These are phyloP conservation scores for Drosophila atripex DNA, from an alignment of 2,888 invertebrate genomes.

Conservation along the genomic window DNA sequence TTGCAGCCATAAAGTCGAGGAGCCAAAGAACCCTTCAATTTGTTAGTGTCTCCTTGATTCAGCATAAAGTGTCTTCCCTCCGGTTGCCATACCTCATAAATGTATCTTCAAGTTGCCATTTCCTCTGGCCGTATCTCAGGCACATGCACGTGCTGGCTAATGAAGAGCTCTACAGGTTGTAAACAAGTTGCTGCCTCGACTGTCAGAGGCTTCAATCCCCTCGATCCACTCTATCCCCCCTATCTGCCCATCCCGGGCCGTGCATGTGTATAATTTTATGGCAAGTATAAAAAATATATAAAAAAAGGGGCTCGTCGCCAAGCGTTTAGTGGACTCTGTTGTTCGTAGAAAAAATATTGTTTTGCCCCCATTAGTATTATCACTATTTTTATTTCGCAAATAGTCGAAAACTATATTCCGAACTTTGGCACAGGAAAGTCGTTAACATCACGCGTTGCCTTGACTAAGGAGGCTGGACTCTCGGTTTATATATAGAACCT, in stretches of 20 bases:
- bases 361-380: constrained; percentile 20
- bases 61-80: constrained; percentile 5
- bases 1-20: constrained; percentile 26
- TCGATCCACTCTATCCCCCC: neutral
- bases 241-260: constrained; percentile 2
- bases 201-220: constrained; percentile 7
- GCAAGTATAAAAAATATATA: constrained; percentile 17
- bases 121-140: constrained; percentile 23
- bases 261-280: constrained; percentile 11
- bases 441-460: constrained; percentile 23
- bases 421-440: constrained; percentile 24
- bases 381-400: constrained; percentile 22
- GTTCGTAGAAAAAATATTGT: constrained; percentile 21
- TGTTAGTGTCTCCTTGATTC: constrained; percentile 8
- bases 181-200: constrained; percentile 31
- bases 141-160: constrained; percentile 43
- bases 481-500: constrained; percentile 2
- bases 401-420: constrained; percentile 16
- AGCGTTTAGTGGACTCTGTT: constrained; percentile 8
- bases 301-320: constrained; percentile 45
- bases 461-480: constrained; percentile 19
- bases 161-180: constrained; percentile 40
- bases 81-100: constrained; percentile 7
- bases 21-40: constrained; percentile 15
- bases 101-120: constrained; percentile 31